Base-by-base conservation (phyloP, 2,888 invertebrate species). In the Tachina grossa region DNA sequence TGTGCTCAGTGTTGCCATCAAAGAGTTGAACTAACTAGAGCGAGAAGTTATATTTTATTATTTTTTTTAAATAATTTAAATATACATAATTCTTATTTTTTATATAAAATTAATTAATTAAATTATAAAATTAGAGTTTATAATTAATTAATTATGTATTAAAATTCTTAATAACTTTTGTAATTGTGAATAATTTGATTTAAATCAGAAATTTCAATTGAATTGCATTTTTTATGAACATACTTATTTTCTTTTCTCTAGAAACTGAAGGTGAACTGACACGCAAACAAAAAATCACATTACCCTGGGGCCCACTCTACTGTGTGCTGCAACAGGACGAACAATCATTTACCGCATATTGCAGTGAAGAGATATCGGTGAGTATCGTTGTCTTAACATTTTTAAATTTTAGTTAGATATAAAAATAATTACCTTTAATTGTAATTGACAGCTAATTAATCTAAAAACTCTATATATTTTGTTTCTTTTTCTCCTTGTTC, bases 351-450 rank as follows among this genome's bases (percentile, higher is more conserved):
- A 95, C 95, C 22, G 95, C 95, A 82, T 95, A 96, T 92, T 94
- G 95, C 88, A 95, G 95, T 89, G 96, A 96, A 92, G 95, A 96
- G 92, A 95, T 96, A 93, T 95, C 95, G 92, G 95, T 95, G 90
- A 95, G 95, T 94, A 1, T 10, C 43, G 13, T 31, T 59, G 1
- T 47, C 9, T 49, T 16, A 59, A 47, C 9, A 39, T 19, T 31
- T 63, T 22, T 39, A 14, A 16, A 31, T 47, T 47, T 10, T 41
- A 57, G 22, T 11, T 61, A 47, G 39, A 47, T n/a, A 72, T 9
- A 53, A 41, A 14, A 31, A 59, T 39, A 51, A 45, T 45, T 63
- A 71, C 51, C 39, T 31, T 45, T 63, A 72, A 69, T 63, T 71
- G 43, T 16, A 31, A 66, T 41, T 14, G 47, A 49, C 41, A 71